A percentile compares a stretch with the other conserved stretches of the same genome.
Evolutionary conservation across 2,113 vertebrate genomes (phyloP).

Genomic region (Cichladusa arquata): DNA sequence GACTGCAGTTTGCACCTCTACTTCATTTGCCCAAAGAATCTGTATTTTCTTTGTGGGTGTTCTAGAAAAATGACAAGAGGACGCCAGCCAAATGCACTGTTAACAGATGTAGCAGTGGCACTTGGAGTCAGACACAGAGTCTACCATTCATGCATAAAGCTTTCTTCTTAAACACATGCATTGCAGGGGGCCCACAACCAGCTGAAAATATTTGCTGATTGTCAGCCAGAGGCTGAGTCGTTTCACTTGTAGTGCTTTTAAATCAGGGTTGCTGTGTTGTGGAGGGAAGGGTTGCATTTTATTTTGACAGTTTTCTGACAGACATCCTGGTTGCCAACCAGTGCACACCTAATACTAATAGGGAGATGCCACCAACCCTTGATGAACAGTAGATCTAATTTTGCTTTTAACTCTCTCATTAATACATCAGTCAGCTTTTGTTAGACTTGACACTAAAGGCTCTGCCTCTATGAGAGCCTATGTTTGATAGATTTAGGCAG

Average conservation of each 20-base stretch:
- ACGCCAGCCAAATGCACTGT: slow-evolving; percentile 3
- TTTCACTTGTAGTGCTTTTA: not conserved
- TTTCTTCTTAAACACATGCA: not conserved
- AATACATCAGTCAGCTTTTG: not conserved
- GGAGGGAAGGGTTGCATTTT: not conserved
- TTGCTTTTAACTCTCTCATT: not conserved
- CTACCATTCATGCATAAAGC: not conserved
- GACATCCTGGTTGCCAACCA: not conserved
- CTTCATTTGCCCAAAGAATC: slow-evolving; percentile 51
- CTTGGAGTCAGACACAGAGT: not conserved
- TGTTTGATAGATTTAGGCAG: not conserved
- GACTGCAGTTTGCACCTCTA: slow-evolving; percentile 73
- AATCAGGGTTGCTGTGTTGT: not conserved
- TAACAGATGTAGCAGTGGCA: slow-evolving; percentile 48
- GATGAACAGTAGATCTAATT: not conserved
- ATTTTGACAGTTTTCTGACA: not conserved
- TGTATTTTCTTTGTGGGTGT: slow-evolving; percentile 32
- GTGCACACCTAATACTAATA: not conserved
- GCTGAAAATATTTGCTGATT: not conserved
- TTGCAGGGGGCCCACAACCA: not conserved
- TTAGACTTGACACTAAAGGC: not conserved
- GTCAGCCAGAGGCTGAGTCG: not conserved
- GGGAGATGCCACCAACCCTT: not conserved
- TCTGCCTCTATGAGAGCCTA: not conserved
- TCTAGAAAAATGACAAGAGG: slow-evolving; percentile 50